Evolutionary conservation across 2,888 invertebrate species (phyloP).

Genomic region (Thymelicus acteon): DNA sequence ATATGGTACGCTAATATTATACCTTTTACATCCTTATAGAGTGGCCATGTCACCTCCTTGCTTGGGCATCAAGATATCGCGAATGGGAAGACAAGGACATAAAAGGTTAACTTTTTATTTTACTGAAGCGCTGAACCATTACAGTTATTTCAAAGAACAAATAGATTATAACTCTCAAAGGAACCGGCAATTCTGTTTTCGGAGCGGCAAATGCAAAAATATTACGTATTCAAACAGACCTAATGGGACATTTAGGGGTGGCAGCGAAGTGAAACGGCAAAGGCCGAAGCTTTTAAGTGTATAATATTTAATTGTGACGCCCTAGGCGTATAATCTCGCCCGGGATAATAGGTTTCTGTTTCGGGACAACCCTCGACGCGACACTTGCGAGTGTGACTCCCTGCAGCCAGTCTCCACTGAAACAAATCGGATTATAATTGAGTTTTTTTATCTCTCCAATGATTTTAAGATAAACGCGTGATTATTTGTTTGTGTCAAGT

Average conservation of each 20-base stretch:
- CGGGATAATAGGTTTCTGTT: constrained; percentile 86
- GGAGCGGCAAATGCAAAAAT: constrained; percentile 84
- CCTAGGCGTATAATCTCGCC: constrained; percentile 86
- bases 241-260: constrained; percentile 85
- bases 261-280: constrained; percentile 84
- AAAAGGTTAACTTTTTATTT: constrained; percentile 72
- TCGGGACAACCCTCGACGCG: constrained; percentile 81
- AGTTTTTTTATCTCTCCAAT: constrained; percentile 75
- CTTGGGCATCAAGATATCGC: constrained; percentile 34
- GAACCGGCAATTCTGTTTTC: constrained; percentile 83
- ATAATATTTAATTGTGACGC: constrained; percentile 86
- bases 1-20: constrained; percentile 15
- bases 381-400: constrained; percentile 81
- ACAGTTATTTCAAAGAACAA: constrained; percentile 84
- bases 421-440: constrained; percentile 83
- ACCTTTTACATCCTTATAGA: constrained; percentile 9
- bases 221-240: constrained; percentile 85
- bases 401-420: constrained; percentile 74
- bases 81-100: constrained; percentile 55
- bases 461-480: constrained; percentile 52
- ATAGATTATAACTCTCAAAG: constrained; percentile 84
- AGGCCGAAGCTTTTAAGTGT: constrained; percentile 86
- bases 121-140: constrained; percentile 77
- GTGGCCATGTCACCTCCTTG: constrained; percentile 16
- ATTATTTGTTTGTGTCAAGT: constrained; percentile 42